phyloP scores from a whole-genome alignment of 2,113 vertebrate genomes.

The Tringa solitaria region DNA sequence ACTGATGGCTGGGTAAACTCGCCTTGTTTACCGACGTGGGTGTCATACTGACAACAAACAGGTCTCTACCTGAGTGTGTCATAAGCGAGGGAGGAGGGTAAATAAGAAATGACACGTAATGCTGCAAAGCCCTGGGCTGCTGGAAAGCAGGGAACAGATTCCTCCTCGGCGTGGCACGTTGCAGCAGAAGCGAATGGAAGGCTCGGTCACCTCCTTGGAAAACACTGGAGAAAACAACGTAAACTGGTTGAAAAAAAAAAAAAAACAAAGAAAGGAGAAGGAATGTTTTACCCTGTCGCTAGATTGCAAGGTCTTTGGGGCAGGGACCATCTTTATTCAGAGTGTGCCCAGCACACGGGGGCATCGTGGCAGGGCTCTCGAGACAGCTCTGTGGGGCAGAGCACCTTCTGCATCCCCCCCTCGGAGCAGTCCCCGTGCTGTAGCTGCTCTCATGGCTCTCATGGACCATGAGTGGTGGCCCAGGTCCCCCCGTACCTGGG shows the following conservation, averaged over 20 bases:
- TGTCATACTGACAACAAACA: conserved; percentile 60
- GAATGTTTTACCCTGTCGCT: not conserved
- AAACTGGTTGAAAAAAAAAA: not conserved
- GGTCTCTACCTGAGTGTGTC: conserved; percentile 49
- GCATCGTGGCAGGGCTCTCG: not conserved
- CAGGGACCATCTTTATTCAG: rapidly evolving
- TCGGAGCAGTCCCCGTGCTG: not conserved
- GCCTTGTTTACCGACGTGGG: conserved; percentile 47
- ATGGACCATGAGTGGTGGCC: not conserved
- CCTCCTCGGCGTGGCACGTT: not conserved
- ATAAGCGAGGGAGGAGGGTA: conserved; percentile 27
- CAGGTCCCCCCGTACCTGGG: not conserved
- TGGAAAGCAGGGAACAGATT: not conserved
- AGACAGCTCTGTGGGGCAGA: not conserved
- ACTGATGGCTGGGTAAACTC: conserved; percentile 54
- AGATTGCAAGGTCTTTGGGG: not conserved
- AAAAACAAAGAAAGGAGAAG: not conserved
- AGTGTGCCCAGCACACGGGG: not conserved
- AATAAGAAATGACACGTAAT: conserved; percentile 16
- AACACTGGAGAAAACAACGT: rapidly evolving
- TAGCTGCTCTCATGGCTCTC: not conserved
- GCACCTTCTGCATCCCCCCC: not conserved
- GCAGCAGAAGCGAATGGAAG: not conserved
- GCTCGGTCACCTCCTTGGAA: not conserved
- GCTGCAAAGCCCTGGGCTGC: not conserved